phyloP scores from a whole-genome alignment of 2,113 vertebrate genomes.

The Hippolais icterina region DNA sequence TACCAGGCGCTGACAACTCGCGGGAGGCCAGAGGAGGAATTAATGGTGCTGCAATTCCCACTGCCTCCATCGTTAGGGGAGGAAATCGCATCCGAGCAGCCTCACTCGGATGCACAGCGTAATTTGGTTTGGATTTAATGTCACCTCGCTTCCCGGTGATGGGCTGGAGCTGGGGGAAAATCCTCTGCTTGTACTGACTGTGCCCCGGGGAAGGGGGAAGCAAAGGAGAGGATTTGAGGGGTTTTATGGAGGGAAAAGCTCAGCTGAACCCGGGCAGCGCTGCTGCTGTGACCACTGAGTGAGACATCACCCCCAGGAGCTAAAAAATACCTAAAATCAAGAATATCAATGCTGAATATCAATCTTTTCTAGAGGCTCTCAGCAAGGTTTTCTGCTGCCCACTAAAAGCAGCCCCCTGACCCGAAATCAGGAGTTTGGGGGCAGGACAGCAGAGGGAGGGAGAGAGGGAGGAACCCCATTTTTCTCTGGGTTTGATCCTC shows the following conservation, averaged over 20 bases:
- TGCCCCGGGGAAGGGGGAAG: not conserved
- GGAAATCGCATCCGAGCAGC: not conserved
- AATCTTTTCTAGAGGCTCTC: accelerated
- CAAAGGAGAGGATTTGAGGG: not conserved
- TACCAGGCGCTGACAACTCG: not conserved
- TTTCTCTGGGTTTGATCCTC: not conserved
- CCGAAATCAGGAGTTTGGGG: accelerated
- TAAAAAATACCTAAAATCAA: not conserved
- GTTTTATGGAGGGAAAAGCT: not conserved
- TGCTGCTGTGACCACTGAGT: not conserved
- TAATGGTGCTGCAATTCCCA: constrained; percentile 32
- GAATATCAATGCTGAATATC: accelerated
- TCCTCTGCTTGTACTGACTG: accelerated
- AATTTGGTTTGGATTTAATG: not conserved
- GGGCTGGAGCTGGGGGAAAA: not conserved
- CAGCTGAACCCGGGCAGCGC: accelerated
- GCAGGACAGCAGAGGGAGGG: not conserved
- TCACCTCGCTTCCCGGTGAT: not conserved
- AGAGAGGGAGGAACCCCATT: accelerated
- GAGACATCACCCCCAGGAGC: not conserved
- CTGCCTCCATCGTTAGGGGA: not conserved
- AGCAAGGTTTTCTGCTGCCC: not conserved
- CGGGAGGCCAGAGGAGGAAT: not conserved
- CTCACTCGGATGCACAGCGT: not conserved
- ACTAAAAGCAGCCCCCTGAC: not conserved